phyloP scores from a whole-genome alignment of 2,888 invertebrate species.

The Calameuta pallipes region DNA sequence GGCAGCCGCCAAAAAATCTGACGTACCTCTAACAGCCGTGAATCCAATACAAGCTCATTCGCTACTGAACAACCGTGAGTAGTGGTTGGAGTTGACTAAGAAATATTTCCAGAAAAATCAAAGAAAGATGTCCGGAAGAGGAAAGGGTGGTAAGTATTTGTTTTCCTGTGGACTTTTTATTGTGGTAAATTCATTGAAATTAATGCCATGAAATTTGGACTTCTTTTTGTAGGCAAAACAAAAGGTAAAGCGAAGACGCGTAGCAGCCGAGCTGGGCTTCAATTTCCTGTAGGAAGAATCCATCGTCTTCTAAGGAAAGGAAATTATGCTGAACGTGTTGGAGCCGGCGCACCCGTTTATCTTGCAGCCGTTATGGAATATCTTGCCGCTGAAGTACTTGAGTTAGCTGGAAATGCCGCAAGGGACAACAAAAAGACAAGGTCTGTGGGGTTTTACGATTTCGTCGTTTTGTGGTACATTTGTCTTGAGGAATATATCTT shows the following conservation, averaged over 20 bases:
- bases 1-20: slow-evolving; percentile 51
- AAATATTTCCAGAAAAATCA: neutral
- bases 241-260: slow-evolving; percentile 61
- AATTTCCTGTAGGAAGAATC: slow-evolving; percentile 71
- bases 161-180: neutral
- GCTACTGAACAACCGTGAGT: slow-evolving; percentile 24
- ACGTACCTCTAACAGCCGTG: slow-evolving; percentile 39
- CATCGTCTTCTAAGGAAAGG: slow-evolving; percentile 72
- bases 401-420: slow-evolving; percentile 74
- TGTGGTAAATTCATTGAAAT: neutral
- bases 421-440: slow-evolving; percentile 76
- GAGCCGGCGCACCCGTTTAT: slow-evolving; percentile 70
- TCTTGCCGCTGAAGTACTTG: slow-evolving; percentile 76
- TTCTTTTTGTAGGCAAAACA: slow-evolving; percentile 43
- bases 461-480: slow-evolving; percentile 9
- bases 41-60: slow-evolving; percentile 30
- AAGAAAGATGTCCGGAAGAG: slow-evolving; percentile 47
- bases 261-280: slow-evolving; percentile 69
- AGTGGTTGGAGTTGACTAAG: slow-evolving; percentile 6
- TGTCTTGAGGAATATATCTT: neutral
- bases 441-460: slow-evolving; percentile 36
- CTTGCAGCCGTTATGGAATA: slow-evolving; percentile 74
- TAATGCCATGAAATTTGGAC: neutral
- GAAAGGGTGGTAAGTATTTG: slow-evolving; percentile 50
- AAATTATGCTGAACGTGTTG: slow-evolving; percentile 72